These are phyloP conservation scores for Centropus unirufus DNA, from an alignment of 2,113 vertebrate genomes.

Conservation along the genomic window DNA sequence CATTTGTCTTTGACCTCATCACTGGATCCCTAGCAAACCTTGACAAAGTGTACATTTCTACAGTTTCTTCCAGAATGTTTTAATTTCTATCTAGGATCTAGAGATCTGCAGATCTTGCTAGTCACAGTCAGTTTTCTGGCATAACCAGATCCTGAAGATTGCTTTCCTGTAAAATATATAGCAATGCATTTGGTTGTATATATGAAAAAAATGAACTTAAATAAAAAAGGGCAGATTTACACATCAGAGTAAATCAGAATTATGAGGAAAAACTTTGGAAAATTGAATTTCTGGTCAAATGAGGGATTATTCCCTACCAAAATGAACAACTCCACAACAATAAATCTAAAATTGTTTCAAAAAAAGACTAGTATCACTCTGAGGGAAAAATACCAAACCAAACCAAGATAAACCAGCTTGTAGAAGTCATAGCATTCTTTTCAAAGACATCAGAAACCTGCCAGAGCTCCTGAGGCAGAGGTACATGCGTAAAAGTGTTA, in stretches of 20 bases:
- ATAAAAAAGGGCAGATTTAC: neutral
- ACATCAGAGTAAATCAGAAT: neutral
- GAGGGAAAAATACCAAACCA: neutral
- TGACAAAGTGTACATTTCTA: neutral
- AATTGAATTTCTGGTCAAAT: neutral
- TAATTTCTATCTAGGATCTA: neutral
- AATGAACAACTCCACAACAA: neutral
- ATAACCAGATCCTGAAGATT: neutral
- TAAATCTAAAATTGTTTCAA: neutral
- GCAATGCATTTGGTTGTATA: neutral
- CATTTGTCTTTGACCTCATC: neutral
- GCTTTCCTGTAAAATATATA: neutral
- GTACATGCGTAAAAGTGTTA: neutral
- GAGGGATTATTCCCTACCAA: accelerated
- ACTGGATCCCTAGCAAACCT: neutral
- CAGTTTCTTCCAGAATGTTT: neutral
- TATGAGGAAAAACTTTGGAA: neutral
- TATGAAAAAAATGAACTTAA: neutral
- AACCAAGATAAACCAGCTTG: neutral
- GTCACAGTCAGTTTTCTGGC: neutral
- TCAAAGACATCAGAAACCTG: neutral
- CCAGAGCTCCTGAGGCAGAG: neutral
- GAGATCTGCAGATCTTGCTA: neutral
- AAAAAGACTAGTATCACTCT: neutral
- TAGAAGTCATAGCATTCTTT: neutral